Percentiles rank a stretch among this genome's conserved stretches.
Evolutionary conservation across 2,888 invertebrate species (phyloP).

Genomic region (Plebejus argus): DNA sequence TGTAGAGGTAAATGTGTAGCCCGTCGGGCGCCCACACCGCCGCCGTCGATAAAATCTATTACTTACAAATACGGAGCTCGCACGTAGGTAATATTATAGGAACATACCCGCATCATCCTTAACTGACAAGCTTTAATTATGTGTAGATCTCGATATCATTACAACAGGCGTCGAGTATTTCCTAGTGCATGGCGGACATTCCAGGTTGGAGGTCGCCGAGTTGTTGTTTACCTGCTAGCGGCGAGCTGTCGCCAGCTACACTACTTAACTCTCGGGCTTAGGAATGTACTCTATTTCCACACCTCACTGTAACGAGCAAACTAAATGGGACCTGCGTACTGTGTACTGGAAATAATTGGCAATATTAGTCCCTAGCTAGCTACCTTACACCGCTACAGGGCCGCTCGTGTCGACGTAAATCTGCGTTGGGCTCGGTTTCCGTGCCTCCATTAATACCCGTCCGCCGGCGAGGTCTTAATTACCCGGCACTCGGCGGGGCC

Average conservation of each 20-base stretch:
- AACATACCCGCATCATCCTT: background rate
- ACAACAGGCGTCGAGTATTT: background rate
- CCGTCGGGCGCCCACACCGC: background rate
- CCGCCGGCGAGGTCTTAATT: constrained; percentile 30
- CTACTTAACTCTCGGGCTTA: background rate
- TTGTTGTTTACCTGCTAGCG: background rate
- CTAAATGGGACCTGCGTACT: background rate
- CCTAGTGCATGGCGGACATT: constrained; percentile 6
- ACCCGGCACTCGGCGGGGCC: constrained; percentile 12
- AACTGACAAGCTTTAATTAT: background rate
- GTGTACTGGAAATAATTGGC: background rate
- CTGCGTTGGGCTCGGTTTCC: background rate
- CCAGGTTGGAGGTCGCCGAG: background rate
- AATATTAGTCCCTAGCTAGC: background rate
- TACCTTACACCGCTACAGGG: background rate
- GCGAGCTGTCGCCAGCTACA: background rate
- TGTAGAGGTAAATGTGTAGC: background rate
- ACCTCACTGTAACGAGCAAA: background rate
- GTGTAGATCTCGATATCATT: constrained; percentile 1
- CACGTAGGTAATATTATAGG: background rate
- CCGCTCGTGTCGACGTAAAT: background rate
- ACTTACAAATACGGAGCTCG: background rate
- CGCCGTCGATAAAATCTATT: background rate
- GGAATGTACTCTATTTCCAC: background rate
- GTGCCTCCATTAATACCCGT: background rate